These are phyloP conservation scores for Amia ocellicauda DNA, from an alignment of 2,113 vertebrate species.

Conservation along the genomic window DNA sequence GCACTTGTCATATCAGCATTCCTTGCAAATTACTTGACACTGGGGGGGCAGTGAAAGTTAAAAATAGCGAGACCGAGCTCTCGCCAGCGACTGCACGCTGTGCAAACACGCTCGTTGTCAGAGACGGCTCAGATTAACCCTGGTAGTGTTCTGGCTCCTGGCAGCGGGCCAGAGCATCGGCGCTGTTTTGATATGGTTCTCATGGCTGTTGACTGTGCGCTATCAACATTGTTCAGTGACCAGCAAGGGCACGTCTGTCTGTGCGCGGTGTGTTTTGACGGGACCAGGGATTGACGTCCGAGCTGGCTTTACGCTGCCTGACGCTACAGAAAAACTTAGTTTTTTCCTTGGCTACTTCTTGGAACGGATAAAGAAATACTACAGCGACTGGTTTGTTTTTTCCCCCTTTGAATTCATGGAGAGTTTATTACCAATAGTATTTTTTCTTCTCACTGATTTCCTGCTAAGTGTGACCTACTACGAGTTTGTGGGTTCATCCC, in stretches of 20 bases:
- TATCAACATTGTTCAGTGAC: conserved; percentile 38
- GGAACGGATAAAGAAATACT: no score
- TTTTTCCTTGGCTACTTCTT: no score
- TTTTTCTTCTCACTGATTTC: no score
- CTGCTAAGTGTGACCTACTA: no score
- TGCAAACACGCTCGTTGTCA: conserved; percentile 2
- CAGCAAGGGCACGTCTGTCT: background rate
- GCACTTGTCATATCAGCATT: no score
- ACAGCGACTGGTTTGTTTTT: no score
- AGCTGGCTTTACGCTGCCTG: no score
- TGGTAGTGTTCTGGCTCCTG: conserved; percentile 33
- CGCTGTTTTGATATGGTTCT: conserved; percentile 54
- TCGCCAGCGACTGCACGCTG: background rate
- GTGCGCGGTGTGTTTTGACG: conserved; percentile 36
- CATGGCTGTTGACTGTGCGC: conserved; percentile 43
- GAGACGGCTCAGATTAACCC: conserved; percentile 29
- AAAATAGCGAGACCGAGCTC: background rate
- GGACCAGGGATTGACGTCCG: conserved; percentile 6
- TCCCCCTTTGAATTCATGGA: no score
- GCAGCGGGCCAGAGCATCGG: conserved; percentile 38
- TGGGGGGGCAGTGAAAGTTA: background rate
- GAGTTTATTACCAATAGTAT: no score
- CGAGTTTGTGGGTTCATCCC: no score
- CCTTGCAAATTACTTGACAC: no score
- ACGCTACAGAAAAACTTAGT: no score